Base-by-base conservation (phyloP, 2,888 invertebrate genomes). In the Polydrusus tereticollis region DNA sequence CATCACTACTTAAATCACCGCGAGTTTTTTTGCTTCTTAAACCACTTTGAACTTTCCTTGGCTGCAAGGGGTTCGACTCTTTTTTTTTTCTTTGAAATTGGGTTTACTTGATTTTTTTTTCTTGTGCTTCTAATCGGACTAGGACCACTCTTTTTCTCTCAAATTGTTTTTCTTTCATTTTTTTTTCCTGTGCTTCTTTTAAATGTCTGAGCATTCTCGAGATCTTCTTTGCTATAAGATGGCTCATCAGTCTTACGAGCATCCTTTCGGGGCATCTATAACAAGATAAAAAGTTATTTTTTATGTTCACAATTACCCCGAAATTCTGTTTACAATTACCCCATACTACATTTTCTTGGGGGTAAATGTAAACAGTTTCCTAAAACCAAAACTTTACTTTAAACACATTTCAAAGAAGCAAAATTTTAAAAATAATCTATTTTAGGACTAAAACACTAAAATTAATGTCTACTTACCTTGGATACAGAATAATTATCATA, bases 341-440 rank as follows among this genome's bases (percentile, higher is more conserved):
- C 26, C 52, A 52, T 23, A 10, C 23, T 23, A n/a, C 7, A 14
- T 21, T 21, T 21, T 52, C 20, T 52, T 23, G 7, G 52, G 52
- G 52, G 23, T 26, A 52, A 52, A 52, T 52, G 52, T 52, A 52
- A 52, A 26, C 52, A 52, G 10, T 23, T 10, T 23, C 14, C 21
- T n/a, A 52, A 52, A 10, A 52, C 12, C 23, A 26, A 7, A 5
- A 26, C 26, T 26, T 26, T 7, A 26, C 26, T 26, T 7, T 26
- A 26, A 3, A 26, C 26, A 26, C 7, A 26, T 26, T 26, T 26
- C 7, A 26, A 26, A 5, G 4, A 7, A 26, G 26, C 26, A 26
- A 26, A 26, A 26, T 26, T 26, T 26, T 5, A 26, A 26, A 26
- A 26, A 26, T 26, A 26, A 5, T 26, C 26, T 26, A 26, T 26